These are phyloP conservation scores for Bucco capensis DNA, from an alignment of 2,113 vertebrate species.

Conservation along the genomic window DNA sequence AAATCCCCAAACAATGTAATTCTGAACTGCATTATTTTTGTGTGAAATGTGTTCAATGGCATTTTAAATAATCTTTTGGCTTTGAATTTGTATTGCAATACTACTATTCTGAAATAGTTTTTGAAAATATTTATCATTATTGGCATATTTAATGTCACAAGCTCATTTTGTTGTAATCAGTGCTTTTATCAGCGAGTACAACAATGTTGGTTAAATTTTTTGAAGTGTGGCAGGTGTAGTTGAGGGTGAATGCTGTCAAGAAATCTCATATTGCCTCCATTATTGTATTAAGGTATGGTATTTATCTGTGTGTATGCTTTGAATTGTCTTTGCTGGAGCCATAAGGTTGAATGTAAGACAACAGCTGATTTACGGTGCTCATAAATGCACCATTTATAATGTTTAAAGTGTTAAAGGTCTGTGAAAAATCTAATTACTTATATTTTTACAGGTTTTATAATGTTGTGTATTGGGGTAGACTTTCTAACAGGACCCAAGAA, in stretches of 20 bases:
- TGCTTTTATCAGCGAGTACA: background rate
- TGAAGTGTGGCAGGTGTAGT: background rate
- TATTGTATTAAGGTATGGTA: background rate
- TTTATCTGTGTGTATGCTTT: background rate
- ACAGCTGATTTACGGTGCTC: no score
- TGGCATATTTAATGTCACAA: background rate
- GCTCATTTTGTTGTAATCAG: background rate
- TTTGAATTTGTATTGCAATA: background rate
- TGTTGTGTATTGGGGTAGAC: conserved; percentile 64
- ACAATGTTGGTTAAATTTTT: no score
- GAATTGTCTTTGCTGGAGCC: background rate
- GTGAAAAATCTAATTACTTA: background rate
- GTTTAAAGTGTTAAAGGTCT: background rate
- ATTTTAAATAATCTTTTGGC: background rate
- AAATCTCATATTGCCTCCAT: background rate
- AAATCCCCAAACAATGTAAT: background rate
- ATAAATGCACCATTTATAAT: no score
- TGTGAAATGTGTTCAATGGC: background rate
- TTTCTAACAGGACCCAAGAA: conserved; percentile 56
- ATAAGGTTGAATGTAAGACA: background rate
- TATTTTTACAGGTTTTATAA: conserved; percentile 64
- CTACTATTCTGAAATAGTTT: background rate
- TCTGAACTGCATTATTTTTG: background rate
- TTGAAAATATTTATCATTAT: background rate
- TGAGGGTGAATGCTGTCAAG: background rate